A percentile compares a stretch with the other conserved stretches of the same genome.
phyloP scores from a whole-genome alignment of 1,140 invertebrate genomes.

The Temnothorax curvispinosus region DNA sequence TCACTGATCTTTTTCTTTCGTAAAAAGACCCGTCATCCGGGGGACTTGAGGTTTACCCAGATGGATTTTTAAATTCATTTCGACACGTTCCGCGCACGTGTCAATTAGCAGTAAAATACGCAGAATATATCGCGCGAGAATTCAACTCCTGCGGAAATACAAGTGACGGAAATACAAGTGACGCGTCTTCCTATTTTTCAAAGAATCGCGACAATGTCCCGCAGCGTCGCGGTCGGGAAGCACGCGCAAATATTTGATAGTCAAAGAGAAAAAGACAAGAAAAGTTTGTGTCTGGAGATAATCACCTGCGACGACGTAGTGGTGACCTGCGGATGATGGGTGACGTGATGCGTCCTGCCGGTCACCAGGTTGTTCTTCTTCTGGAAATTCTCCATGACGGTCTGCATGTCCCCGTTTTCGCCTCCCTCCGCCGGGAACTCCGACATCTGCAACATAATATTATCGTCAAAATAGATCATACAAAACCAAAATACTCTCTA shows the following conservation, averaged over 20 bases:
- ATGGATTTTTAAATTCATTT: conserved; percentile 20
- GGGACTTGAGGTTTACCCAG: background rate
- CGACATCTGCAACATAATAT: conserved; percentile 78
- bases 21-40: background rate
- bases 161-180: background rate
- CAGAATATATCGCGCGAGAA: background rate
- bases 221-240: background rate
- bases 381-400: conserved; percentile 84
- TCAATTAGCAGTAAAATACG: conserved; percentile 9
- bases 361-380: conserved; percentile 82
- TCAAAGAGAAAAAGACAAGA: background rate
- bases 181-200: background rate
- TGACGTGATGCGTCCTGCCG: conserved; percentile 76
- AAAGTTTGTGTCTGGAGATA: background rate
- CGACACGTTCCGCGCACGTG: background rate
- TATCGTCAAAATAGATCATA: background rate
- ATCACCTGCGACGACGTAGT: conserved; percentile 79
- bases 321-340: conserved; percentile 81
- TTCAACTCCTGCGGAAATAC: conserved; percentile 1
- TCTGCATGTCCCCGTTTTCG: conserved; percentile 83
- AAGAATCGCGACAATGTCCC: background rate
- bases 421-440: conserved; percentile 82
- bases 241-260: conserved; percentile 36
- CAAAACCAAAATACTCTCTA: background rate
- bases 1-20: background rate